These are phyloP conservation scores for Drosophila heteroneura DNA, from an alignment of 2,888 invertebrate genomes.

Conservation along the genomic window DNA sequence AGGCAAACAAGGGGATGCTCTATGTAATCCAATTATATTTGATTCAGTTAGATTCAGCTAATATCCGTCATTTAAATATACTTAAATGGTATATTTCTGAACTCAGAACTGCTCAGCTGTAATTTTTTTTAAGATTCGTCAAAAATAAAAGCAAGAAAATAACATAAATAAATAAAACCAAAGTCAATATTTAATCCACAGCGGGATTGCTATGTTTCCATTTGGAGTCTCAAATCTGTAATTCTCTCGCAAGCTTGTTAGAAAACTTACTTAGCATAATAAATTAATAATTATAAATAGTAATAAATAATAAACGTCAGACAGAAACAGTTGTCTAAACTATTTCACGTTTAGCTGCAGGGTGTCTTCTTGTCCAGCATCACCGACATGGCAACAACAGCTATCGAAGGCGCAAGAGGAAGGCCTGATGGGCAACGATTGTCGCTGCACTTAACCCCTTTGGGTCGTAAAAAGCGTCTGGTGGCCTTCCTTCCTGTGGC, in stretches of 20 bases:
- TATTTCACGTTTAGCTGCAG: background rate
- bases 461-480: conserved; percentile 22
- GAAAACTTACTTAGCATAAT: background rate
- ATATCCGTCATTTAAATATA: background rate
- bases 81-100: background rate
- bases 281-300: background rate
- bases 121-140: background rate
- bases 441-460: conserved; percentile 26
- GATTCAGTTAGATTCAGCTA: background rate
- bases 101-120: background rate
- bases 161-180: background rate
- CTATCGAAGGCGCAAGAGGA: conserved; percentile 9
- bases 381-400: background rate
- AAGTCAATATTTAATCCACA: background rate
- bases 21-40: background rate
- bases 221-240: background rate
- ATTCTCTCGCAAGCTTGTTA: background rate
- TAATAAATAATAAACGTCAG: background rate
- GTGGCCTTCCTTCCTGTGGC: conserved; percentile 35
- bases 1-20: background rate
- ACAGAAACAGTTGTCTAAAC: background rate
- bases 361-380: background rate
- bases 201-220: background rate
- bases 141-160: background rate
- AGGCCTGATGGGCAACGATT: conserved; percentile 20